These are phyloP conservation scores for Columba janthina DNA, from an alignment of 2,113 vertebrate species.

Conservation along the genomic window DNA sequence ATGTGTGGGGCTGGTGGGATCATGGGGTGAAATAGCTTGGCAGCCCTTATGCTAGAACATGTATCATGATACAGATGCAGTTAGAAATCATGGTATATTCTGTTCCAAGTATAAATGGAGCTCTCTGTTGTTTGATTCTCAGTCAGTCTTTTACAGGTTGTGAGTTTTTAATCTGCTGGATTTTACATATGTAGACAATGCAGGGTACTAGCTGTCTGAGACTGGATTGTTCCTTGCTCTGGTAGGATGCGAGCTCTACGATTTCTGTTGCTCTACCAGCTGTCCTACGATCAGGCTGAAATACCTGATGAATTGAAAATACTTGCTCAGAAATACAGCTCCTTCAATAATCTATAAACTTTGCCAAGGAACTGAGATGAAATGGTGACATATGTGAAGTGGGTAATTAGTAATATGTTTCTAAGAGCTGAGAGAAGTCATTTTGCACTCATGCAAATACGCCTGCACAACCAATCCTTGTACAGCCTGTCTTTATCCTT, in stretches of 20 bases:
- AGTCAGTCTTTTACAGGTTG: neutral
- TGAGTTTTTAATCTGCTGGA: neutral
- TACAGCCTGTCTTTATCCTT: conserved; percentile 45
- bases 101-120: neutral
- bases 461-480: neutral
- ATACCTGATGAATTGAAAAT: neutral
- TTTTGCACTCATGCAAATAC: neutral
- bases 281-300: neutral
- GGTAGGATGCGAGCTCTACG: neutral
- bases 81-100: neutral
- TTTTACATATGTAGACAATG: neutral
- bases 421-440: neutral
- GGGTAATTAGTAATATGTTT: conserved; percentile 32
- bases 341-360: neutral
- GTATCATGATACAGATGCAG: neutral
- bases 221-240: neutral
- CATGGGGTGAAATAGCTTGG: neutral
- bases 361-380: neutral
- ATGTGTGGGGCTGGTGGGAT: neutral
- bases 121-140: neutral
- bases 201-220: neutral
- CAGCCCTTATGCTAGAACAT: neutral
- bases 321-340: neutral
- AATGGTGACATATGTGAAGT: neutral
- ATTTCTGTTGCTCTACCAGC: neutral